Percentiles rank a stretch among this genome's conserved stretches.
Conservation (phyloP, 2,113 vertebrate species). For the Erythrocebus patas region DNA sequence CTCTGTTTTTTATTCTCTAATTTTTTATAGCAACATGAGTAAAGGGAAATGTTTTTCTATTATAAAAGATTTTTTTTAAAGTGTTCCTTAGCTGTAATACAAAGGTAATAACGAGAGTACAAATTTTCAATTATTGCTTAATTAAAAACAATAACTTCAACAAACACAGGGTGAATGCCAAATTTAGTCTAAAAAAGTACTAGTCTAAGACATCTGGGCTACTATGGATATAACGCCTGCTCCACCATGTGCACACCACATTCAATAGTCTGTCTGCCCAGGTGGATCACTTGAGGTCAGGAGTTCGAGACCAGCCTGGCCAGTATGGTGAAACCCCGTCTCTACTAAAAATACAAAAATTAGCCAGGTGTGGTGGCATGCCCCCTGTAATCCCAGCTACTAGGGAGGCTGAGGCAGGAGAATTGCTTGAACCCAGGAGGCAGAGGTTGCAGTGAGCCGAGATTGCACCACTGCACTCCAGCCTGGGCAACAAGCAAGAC, state of each 20-base stretch:
- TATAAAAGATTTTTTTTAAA: not conserved
- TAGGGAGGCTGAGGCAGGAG: too few species aligned
- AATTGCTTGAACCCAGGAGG: too few species aligned
- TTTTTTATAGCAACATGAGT: not conserved
- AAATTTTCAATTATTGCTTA: conserved; percentile 46
- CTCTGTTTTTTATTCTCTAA: not conserved
- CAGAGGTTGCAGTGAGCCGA: too few species aligned
- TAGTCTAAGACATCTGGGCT: conserved; percentile 43
- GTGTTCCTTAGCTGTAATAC: not conserved
- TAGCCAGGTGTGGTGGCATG: too few species aligned
- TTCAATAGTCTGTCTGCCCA: not conserved
- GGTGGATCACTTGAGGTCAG: too few species aligned
- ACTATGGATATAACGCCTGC: not conserved
- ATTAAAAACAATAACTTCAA: conserved; percentile 53
- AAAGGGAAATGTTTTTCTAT: not conserved
- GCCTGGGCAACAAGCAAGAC: too few species aligned
- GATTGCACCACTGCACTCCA: too few species aligned
- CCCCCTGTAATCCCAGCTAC: too few species aligned
- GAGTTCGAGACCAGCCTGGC: too few species aligned
- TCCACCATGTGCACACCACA: not conserved
- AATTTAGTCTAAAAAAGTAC: not conserved
- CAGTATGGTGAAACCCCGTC: too few species aligned
- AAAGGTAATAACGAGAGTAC: conserved; percentile 40
- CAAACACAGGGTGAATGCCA: not conserved
- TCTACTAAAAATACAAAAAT: too few species aligned